A percentile compares a stretch with the other conserved stretches of the same genome.
Evolutionary conservation across 2,797 vertebrate genomes (phyloP).

Genomic region (Scarus forsteni): DNA sequence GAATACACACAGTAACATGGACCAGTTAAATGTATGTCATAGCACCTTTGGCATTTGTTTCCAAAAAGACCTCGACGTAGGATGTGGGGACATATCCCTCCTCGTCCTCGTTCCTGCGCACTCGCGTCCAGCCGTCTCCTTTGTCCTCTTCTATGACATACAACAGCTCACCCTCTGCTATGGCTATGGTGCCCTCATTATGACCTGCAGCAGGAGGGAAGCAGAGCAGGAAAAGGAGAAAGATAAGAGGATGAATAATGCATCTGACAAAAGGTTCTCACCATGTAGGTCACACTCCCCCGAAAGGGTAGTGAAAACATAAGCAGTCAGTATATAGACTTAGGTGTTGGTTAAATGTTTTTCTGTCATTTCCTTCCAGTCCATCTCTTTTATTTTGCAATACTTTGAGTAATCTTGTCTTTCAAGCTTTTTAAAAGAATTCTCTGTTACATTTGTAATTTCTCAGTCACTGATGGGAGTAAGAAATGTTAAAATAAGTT

Average conservation of each 20-base stretch:
- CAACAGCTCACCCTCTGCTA: constrained; percentile 95
- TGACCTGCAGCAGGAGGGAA: constrained; percentile 83
- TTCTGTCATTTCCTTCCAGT: no score
- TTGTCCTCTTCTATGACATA: constrained; percentile 99
- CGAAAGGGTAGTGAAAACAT: no score
- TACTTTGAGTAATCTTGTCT: background rate
- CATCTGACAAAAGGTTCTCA: background rate
- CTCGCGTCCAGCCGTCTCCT: constrained; percentile 98
- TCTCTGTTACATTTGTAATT: no score
- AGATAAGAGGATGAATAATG: background rate
- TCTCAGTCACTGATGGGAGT: no score
- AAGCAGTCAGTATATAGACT: no score
- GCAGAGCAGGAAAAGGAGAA: background rate
- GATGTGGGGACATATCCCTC: constrained; percentile 98
- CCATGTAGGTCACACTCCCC: background rate
- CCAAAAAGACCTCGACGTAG: constrained; percentile 98
- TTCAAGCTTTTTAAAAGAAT: background rate
- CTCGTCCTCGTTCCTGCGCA: constrained; percentile 96
- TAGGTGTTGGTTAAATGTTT: no score
- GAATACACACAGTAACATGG: constrained; percentile 29
- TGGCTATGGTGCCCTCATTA: constrained; percentile 96
- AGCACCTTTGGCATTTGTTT: constrained; percentile 99
- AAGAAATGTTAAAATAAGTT: no score
- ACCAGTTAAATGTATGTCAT: constrained; percentile 95
- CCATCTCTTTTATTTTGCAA: no score